Evolutionary conservation across 2,113 vertebrate species (phyloP), one percentile per base, ranked within the genome.

Genomic region (Cynocephalus volans): DNA sequence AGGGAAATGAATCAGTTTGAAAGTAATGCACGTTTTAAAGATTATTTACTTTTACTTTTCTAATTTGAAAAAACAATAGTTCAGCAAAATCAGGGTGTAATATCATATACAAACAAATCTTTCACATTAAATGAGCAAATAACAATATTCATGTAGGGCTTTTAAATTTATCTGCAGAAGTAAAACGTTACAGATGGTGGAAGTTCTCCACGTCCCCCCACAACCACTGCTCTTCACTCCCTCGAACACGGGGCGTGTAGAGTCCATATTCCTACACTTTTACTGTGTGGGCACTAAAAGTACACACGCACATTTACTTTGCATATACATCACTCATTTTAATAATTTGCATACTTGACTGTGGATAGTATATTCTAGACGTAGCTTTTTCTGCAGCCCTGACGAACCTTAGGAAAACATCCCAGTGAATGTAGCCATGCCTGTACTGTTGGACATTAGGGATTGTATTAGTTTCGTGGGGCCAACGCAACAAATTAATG

Each of bases 191-290:
- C 8, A 10, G 52, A 3, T 2, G 13, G 19, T 5, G 4, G 26
- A 1, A 11, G 41, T 19, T 10, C 12, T 19, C 76, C 3, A 1
- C 10, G 0, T 0, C 2, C 28, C 28, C 31, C 15, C 56, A 21
- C 58, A 2, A 6, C 60, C 33, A 0, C 9, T 8, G 14, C 24
- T 3, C 0, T 2, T 5, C 13, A 0, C 1, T 18, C 19, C 24
- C 73, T 41, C 9, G 21, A 3, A 1, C 58, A 33, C 33, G 8
- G n/a, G 76, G 17, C 5, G 2, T 4, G 56, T 0, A 1, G 41
- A 14, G 48, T 8, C 31, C 10, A 0, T 0, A 0, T 11, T 17
- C 36, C 3, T 12, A 3, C 0, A 1, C 56, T 9, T 19, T 1
- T 1, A 15, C 6, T 5, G 8, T 2, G 4, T 1, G 24, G 24